Conservation (phyloP, 2,113 vertebrate genomes). For the Mustela lutreola region DNA sequence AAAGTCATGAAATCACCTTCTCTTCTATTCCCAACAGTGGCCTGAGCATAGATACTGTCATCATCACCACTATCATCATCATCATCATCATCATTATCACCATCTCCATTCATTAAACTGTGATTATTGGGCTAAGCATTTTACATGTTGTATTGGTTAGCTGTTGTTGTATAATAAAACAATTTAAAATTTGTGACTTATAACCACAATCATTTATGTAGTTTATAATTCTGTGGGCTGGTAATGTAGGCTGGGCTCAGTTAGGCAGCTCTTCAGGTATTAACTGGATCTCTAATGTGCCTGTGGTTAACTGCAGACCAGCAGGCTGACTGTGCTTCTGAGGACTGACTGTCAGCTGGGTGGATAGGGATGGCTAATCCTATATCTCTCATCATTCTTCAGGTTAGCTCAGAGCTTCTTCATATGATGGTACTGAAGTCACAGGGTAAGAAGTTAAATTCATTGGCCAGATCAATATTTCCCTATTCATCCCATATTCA, state of each 20-base stretch:
- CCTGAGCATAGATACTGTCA: not conserved
- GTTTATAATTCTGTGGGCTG: not conserved
- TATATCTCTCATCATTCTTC: not conserved
- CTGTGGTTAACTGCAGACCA: not conserved
- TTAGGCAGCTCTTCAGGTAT: not conserved
- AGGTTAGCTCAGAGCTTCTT: not conserved
- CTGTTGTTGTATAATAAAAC: not conserved
- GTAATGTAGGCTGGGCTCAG: not conserved
- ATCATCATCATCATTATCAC: not conserved
- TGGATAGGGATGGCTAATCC: not conserved
- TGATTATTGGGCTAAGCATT: not conserved
- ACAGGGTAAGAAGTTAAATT: not conserved
- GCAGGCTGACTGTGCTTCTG: not conserved
- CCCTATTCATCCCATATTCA: not conserved
- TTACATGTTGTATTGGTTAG: not conserved
- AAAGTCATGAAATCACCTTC: not conserved
- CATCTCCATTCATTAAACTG: not conserved
- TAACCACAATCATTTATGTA: not conserved
- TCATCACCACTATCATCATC: fast-evolving
- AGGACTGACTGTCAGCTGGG: not conserved
- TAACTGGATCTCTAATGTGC: not conserved
- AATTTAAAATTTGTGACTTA: not conserved
- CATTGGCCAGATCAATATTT: not conserved
- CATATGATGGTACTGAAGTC: not conserved
- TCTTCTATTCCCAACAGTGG: not conserved